These are phyloP conservation scores for Heliconius hewitsoni DNA, from an alignment of 1,140 invertebrate genomes.

Conservation along the genomic window DNA sequence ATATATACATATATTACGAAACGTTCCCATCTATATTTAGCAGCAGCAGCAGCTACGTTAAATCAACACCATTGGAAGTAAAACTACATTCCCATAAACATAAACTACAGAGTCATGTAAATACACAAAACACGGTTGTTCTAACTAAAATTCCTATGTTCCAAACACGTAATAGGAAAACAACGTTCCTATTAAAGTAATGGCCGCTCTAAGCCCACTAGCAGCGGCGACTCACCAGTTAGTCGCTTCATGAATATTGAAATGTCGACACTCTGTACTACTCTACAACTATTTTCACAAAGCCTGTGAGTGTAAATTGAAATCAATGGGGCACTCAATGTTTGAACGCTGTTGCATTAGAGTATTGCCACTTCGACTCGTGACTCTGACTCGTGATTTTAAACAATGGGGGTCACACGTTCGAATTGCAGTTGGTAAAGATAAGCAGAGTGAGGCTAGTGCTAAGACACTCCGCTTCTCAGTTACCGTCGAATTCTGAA, in stretches of 20 bases:
- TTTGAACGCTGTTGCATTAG: background rate
- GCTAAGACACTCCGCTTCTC: too few relatives aligned
- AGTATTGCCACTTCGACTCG: constrained; percentile 2
- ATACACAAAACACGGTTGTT: constrained; percentile 7
- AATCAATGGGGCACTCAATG: constrained; percentile 12
- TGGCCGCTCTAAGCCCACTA: constrained; percentile 22
- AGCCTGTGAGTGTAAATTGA: constrained; percentile 8
- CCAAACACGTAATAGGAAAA: constrained; percentile 15
- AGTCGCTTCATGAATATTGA: constrained; percentile 34
- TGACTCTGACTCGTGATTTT: background rate
- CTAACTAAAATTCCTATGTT: constrained; percentile 15
- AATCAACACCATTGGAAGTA: background rate
- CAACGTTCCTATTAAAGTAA: constrained; percentile 17
- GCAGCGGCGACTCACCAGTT: constrained; percentile 28
- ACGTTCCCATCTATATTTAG: background rate
- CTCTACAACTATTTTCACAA: constrained; percentile 28
- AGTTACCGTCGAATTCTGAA: too few relatives aligned
- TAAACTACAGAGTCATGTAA: background rate
- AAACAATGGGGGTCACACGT: background rate
- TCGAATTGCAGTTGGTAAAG: too few relatives aligned
- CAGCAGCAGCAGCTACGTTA: background rate
- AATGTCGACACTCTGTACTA: constrained; percentile 11
- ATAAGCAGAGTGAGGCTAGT: too few relatives aligned
- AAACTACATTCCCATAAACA: background rate
- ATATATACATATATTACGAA: background rate